Percentiles rank a stretch among this genome's conserved stretches.
phyloP scores from a whole-genome alignment of 2,797 vertebrate species.

The Chiroxiphia lanceolata region DNA sequence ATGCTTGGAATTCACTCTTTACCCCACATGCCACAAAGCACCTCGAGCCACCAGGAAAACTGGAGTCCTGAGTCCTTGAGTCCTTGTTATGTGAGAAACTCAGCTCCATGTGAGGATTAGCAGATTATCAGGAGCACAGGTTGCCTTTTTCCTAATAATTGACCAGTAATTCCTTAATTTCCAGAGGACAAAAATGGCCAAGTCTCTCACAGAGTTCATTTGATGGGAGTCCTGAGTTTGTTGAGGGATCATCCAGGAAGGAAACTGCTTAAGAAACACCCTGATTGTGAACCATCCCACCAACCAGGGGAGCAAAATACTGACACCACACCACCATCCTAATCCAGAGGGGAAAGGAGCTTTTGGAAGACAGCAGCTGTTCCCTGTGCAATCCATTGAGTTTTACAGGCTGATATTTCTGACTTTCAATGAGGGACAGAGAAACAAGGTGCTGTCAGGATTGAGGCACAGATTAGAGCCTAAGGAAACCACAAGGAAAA shows the following conservation, averaged over 20 bases:
- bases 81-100: background rate
- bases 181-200: background rate
- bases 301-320: background rate
- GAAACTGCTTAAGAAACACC: rapidly evolving
- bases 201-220: background rate
- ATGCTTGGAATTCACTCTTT: background rate
- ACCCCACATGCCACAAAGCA: background rate
- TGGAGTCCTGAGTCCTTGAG: background rate
- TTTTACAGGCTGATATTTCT: background rate
- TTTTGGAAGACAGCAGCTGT: background rate
- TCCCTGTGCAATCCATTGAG: background rate
- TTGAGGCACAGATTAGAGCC: background rate
- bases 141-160: background rate
- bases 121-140: background rate
- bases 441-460: background rate
- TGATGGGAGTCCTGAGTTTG: background rate
- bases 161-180: background rate
- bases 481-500: background rate
- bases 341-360: background rate
- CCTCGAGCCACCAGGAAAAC: background rate
- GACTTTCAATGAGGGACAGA: background rate
- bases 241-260: background rate
- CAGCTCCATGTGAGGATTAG: background rate
- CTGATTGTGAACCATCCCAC: background rate
- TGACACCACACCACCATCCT: background rate